Base-by-base conservation (phyloP, 2,113 vertebrate species). In the Gymnarchus niloticus region DNA sequence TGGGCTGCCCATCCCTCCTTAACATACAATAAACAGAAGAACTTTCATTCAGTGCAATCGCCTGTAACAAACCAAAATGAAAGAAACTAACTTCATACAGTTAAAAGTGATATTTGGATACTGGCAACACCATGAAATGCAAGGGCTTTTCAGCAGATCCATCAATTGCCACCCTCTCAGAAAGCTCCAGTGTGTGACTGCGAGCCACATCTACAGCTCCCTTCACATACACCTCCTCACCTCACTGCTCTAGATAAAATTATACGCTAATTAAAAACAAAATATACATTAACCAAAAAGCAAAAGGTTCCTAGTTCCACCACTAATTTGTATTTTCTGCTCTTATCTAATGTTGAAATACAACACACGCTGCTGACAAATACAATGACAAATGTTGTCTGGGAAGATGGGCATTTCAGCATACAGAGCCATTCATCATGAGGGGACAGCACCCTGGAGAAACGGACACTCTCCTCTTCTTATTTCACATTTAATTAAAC, bases 401-500 rank as follows among this genome's bases (percentile, higher is more conserved):
- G 84, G 37, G 76, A 85, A 80, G 90, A 89, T 85, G 87, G 88
- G 89, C 88, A 90, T 88, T 89, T 89, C 81, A 61, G 81, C 83
- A 83, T 85, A 85, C 87, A 80, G 73, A 78, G 88, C 73, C 87
- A 90, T 90, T 87, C 87, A 88, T 90, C 90, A 90, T 86, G 49
- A 77, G 37, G 9, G 25, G 90, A 90, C 87, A 87, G 90, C 88
- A 88, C 87, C 87, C 87, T 87, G 88, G 87, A 87, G 88, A 88
- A 87, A 89, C 83, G 83, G 88, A 88, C 88, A 85, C 85, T 87
- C 88, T 83, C 87, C 87, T 85, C 87, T 87, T 86, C 78, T 83
- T 56, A 88, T 83, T 89, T 89, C 87, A 88, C 90, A 89, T 90
- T 89, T 88, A 90, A 90, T 90, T 90, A 90, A 90, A 87, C 85